Evolutionary conservation across 2,113 vertebrate genomes (phyloP), one percentile per base, ranked within the genome.

Genomic region (Dromaius novaehollandiae): DNA sequence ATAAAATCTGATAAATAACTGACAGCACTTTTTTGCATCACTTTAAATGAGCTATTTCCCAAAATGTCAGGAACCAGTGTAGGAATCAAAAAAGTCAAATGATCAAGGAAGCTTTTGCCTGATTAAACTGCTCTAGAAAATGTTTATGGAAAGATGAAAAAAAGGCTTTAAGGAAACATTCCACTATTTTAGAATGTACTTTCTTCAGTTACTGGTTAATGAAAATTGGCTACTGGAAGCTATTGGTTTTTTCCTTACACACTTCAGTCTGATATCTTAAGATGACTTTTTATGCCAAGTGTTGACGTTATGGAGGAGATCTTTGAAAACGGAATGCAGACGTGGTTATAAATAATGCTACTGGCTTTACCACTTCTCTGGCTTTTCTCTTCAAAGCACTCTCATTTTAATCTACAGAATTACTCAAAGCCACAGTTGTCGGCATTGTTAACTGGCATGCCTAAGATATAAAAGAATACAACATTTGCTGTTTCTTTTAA

Each of bases 61-160:
- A 83, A 95, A 95, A 86, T 1, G 34, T 83, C 94, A 74, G 61
- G 38, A 86, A 90, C 18, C 14, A 51, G 2, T 4, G 36, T 12
- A 51, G 40, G 28, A 93, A 68, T 81, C 1, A 46, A 66, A 74
- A 53, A 40, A 61, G 9, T 26, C 6, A 65, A 82, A 85, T 73
- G 30, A 95, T 93, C 92, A 96, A 90, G 81, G 66, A 81, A 91
- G 87, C 87, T 96, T 95, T 96, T 95, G 85, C 64, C 42, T 95
- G 82, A 95, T 96, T 95, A 96, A 95, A 97, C 32, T 83, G 25
- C 51, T 91, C 71, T n/a, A 90, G 50, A 94, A 92, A 94, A 75
- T 70, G 32, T 26, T 12, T 53, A 55, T 14, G 14, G 68, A 93
- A 93, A 88, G 50, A 42, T 83, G 10, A 50, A 73, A 77, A 80